These are phyloP conservation scores for Lasioglossum lativentre DNA, from an alignment of 2,888 invertebrate genomes.

Conservation along the genomic window DNA sequence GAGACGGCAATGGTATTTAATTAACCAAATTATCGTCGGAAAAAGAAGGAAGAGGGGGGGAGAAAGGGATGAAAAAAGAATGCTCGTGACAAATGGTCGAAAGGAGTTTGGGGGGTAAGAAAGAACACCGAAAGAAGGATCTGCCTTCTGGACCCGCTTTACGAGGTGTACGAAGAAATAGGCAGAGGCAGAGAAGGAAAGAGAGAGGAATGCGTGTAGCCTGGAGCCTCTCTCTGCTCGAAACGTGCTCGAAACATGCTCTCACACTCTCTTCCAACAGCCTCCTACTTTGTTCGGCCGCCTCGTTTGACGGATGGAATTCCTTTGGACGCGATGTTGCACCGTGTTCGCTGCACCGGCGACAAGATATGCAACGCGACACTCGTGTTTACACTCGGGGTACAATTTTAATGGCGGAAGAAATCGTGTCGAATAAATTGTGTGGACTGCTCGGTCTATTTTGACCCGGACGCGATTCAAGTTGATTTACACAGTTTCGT, in stretches of 20 bases:
- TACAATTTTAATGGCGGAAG: too few relatives aligned
- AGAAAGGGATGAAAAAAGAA: background rate
- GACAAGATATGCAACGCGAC: background rate
- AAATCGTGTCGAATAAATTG: too few relatives aligned
- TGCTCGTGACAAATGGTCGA: background rate
- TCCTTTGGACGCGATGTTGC: conserved; percentile 33
- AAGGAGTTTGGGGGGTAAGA: background rate
- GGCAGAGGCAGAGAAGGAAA: conserved; percentile 27
- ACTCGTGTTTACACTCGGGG: too few relatives aligned
- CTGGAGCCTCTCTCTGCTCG: conserved; percentile 32
- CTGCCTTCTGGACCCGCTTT: conserved; percentile 19
- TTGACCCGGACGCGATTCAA: too few relatives aligned
- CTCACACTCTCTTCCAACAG: conserved; percentile 33
- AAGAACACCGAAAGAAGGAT: background rate
- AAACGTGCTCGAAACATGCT: conserved; percentile 24
- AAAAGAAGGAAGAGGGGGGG: background rate
- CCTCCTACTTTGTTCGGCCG: conserved; percentile 52
- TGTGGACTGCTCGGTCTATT: too few relatives aligned
- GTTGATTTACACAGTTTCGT: too few relatives aligned
- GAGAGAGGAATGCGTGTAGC: conserved; percentile 40
- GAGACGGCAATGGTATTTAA: background rate
- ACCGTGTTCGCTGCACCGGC: conserved; percentile 1
- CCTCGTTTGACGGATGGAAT: conserved; percentile 57
- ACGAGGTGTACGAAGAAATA: conserved; percentile 23
- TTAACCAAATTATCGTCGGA: background rate